phyloP scores from a whole-genome alignment of 2,113 vertebrate species.

The Gracilinanus agilis region DNA sequence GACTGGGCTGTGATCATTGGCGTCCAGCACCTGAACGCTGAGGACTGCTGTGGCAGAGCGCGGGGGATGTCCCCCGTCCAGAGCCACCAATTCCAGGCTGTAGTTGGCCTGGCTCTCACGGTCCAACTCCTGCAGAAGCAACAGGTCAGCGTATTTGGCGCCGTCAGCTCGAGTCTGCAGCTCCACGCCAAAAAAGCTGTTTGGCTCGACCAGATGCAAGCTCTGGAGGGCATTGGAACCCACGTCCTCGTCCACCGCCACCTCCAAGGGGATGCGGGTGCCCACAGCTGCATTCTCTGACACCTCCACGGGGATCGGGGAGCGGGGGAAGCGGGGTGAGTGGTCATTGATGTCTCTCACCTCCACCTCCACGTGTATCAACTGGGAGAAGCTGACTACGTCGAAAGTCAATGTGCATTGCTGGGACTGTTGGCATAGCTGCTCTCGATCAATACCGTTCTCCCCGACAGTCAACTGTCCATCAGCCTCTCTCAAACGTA shows the following conservation, averaged over 20 bases:
- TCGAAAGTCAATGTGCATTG: slow-evolving; percentile 91
- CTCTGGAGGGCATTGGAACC: slow-evolving; percentile 92
- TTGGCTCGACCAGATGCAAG: slow-evolving; percentile 90
- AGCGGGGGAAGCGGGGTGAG: slow-evolving; percentile 89
- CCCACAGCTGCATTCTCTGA: slow-evolving; percentile 89
- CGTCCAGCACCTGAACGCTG: slow-evolving; percentile 89
- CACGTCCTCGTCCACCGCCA: slow-evolving; percentile 89
- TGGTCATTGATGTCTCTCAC: slow-evolving; percentile 94
- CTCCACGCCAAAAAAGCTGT: slow-evolving; percentile 91
- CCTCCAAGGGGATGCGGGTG: slow-evolving; percentile 89
- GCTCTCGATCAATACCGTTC: slow-evolving; percentile 88
- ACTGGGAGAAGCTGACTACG: slow-evolving; percentile 90
- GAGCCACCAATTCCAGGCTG: slow-evolving; percentile 89
- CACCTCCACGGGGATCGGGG: slow-evolving; percentile 89
- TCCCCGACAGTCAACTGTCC: slow-evolving; percentile 89
- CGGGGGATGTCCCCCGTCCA: slow-evolving; percentile 89
- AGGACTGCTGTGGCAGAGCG: slow-evolving; percentile 89
- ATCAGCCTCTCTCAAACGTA: slow-evolving; percentile 84
- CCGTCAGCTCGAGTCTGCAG: slow-evolving; percentile 91
- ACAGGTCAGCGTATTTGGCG: slow-evolving; percentile 92
- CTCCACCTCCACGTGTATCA: slow-evolving; percentile 94
- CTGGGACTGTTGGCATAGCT: slow-evolving; percentile 86
- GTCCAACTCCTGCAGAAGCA: slow-evolving; percentile 92
- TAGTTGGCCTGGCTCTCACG: slow-evolving; percentile 89
- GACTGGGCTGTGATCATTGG: slow-evolving; percentile 92